A percentile compares a stretch with the other conserved stretches of the same genome.
phyloP scores from a whole-genome alignment of 37 sponge, comb jelly and placozoan genomes.

The Cliona cf. orientalis region DNA sequence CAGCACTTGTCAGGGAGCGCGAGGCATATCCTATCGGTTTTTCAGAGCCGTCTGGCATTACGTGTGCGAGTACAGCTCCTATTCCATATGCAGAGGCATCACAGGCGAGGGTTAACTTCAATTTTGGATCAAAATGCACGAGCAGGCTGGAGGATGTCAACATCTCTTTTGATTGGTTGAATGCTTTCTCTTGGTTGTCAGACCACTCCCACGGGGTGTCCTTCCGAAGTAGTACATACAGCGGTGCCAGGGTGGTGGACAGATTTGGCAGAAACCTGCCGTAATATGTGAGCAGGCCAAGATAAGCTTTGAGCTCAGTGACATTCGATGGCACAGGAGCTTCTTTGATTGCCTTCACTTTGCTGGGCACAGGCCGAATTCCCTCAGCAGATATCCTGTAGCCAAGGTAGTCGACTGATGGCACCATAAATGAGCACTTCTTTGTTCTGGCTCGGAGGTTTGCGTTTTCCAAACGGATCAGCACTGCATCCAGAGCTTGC shows the following conservation, averaged over 20 bases:
- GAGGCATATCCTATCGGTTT: slow-evolving; percentile 3
- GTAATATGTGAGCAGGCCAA: slow-evolving; percentile 62
- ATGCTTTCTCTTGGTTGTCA: slow-evolving; percentile 28
- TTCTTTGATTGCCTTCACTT: too few relatives aligned
- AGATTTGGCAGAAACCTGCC: slow-evolving; percentile 42
- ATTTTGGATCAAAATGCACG: slow-evolving; percentile 43
- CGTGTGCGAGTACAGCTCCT: too few relatives aligned
- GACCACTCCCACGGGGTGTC: slow-evolving; percentile 37
- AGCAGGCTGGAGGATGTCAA: slow-evolving; percentile 34
- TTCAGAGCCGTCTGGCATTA: too few relatives aligned
- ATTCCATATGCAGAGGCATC: slow-evolving; percentile 65
- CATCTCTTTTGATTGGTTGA: slow-evolving; percentile 23
- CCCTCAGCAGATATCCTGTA: too few relatives aligned
- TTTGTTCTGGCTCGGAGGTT: too few relatives aligned
- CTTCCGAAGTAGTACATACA: slow-evolving; percentile 31
- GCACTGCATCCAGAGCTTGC: too few relatives aligned
- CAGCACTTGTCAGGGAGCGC: not conserved
- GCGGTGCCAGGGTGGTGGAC: slow-evolving; percentile 29
- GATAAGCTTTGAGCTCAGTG: slow-evolving; percentile 32
- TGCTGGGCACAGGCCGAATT: too few relatives aligned
- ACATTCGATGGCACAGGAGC: too few relatives aligned
- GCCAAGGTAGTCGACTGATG: too few relatives aligned
- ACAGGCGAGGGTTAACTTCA: slow-evolving; percentile 10
- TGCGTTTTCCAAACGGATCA: too few relatives aligned
- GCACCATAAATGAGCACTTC: too few relatives aligned